These are phyloP conservation scores for Epiblema foenella DNA, from an alignment of 2,888 invertebrate genomes.

Conservation along the genomic window DNA sequence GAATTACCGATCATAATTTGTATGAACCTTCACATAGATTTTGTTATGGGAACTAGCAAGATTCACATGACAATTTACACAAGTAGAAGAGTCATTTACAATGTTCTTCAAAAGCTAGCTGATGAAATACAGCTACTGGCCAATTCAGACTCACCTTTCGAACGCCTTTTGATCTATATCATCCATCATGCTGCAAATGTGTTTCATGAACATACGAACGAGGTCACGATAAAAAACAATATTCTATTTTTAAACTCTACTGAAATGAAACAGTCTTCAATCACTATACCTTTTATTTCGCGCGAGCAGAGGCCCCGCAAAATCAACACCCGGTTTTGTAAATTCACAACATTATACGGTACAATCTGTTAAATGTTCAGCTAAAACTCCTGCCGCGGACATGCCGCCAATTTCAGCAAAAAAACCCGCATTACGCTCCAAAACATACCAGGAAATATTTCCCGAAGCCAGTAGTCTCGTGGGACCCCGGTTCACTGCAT, in stretches of 20 bases:
- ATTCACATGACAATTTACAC: background rate
- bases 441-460: conserved; percentile 65
- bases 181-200: too few species aligned
- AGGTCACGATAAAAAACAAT: background rate
- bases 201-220: background rate
- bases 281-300: background rate
- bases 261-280: background rate
- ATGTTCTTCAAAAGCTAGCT: too few species aligned
- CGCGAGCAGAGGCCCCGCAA: background rate
- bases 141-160: too few species aligned
- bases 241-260: background rate
- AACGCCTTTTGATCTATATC: too few species aligned
- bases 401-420: conserved; percentile 44
- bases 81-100: too few species aligned
- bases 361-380: conserved; percentile 34
- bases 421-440: conserved; percentile 56
- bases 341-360: conserved; percentile 30
- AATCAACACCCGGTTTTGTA: conserved; percentile 15
- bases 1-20: conserved; percentile 7
- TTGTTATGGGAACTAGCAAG: background rate
- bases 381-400: conserved; percentile 30
- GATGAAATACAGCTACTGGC: too few species aligned
- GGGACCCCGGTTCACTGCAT: conserved; percentile 68
- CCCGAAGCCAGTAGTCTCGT: conserved; percentile 65
- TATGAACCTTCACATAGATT: background rate